Evolutionary conservation across 1,140 invertebrate genomes (phyloP), one percentile per base, ranked within the genome.

Genomic region (Neodiprion lecontei): DNA sequence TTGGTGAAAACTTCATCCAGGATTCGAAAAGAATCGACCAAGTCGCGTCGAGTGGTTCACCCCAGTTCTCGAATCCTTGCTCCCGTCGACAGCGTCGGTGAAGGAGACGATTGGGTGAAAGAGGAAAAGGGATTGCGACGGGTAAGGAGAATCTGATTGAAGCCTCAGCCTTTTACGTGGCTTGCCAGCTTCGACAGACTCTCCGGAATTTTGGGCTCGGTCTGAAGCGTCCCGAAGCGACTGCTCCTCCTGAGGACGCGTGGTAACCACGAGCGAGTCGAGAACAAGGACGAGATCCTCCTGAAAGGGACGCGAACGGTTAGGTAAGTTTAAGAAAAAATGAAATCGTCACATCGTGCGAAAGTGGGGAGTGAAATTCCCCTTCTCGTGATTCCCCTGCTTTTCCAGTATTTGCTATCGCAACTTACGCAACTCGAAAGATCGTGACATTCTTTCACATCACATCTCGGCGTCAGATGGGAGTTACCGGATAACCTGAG

Each of bases 141-240:
- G 53, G 53, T 61, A 61, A 61, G 53, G 53, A 61, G 53, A 61
- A 61, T 61, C n/a, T 61, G 53, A 61, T 61, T 61, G 53, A 61
- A 61, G 53, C 53, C 53, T 61, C 53, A 61, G 53, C 53, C 53
- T 61, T 61, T 61, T 61, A 61, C 53, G 9, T 61, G 53, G 53
- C 53, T 61, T 61, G 53, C 53, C 53, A 17, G 53, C 53, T 61
- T 61, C 53, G 53, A 17, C 53, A 61, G 53, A 61, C 53, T 61
- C 11, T 17, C 53, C 9, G 53, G 53, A 61, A 61, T 61, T 61
- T 17, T 9, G 53, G 9, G 53, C 53, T 61, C 53, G 8, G 9
- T 9, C 4, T 61, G 53, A 12, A 61, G 53, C 4, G n/a, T 14
- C 9, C 28, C 28, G 28, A 2, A 40, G 2, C n/a, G 11, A 40